A percentile compares a stretch with the other conserved stretches of the same genome.
These are phyloP conservation scores for Cochlearius cochlearius DNA, from an alignment of 2,113 vertebrate genomes.

Conservation along the genomic window DNA sequence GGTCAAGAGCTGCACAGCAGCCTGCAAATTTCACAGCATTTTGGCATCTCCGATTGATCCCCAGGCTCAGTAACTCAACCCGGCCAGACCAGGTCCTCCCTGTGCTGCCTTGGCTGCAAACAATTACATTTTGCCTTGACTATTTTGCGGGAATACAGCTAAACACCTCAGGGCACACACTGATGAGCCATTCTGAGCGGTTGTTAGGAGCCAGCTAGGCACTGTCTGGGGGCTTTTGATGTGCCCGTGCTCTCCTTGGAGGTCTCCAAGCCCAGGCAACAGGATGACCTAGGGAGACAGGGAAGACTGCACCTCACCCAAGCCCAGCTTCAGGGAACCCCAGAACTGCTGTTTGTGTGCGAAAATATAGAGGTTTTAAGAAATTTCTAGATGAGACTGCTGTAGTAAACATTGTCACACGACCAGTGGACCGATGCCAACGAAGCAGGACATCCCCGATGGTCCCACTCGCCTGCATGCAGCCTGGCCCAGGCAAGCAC, in stretches of 20 bases:
- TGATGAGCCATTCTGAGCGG: not conserved
- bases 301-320: not conserved
- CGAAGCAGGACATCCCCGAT: not conserved
- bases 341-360: not conserved
- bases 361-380: not conserved
- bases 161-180: not conserved
- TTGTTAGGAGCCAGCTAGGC: not conserved
- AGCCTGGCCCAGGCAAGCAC: not conserved
- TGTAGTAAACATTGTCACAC: not conserved
- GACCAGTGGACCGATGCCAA: rapidly evolving
- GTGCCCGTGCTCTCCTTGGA: not conserved
- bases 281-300: not conserved
- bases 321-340: not conserved
- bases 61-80: not conserved
- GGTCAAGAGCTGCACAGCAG: not conserved
- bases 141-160: not conserved
- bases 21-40: not conserved
- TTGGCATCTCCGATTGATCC: rapidly evolving
- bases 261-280: not conserved
- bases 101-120: not conserved
- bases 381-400: not conserved
- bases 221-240: rapidly evolving
- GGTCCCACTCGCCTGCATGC: rapidly evolving
- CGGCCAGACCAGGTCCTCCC: not conserved
- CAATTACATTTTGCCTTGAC: not conserved